Base-by-base conservation (phyloP, 1,140 invertebrate genomes). In the Steinernema khuongi region DNA sequence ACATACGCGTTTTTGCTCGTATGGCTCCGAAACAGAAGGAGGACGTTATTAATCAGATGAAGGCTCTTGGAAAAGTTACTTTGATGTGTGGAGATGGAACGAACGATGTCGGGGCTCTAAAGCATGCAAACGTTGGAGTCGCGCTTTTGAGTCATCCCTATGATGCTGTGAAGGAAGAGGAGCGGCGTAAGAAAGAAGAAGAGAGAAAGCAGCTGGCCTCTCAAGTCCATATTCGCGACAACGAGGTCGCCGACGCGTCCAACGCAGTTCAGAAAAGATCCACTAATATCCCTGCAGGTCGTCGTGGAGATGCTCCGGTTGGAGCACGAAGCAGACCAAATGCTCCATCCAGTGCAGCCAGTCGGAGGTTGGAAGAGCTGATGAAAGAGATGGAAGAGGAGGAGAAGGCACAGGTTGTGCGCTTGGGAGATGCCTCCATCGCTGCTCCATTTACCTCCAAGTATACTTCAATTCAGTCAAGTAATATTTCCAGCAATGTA, bases 51-150 rank as follows among this genome's bases (percentile, higher is more conserved):
- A 91, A 93, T 0, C 90, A 91, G 11, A 86, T 98, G 31, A 97
- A 97, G 86, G 88, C 90, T 31, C 85, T 94, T 0, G 96, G 96
- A 26, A 96, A 90, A 83, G 89, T 89, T 1, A 97, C 95, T 0
- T 86, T 99, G 0, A 99, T 99, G 97, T 99, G 96, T 86, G 97
- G 97, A n/a, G 97, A 99, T 89, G 97, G 97, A 75, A 99, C 97
- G 0, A 99, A 99, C 87, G 97, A 99, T 88, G 97, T 99, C 29
- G 97, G 97, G n/a, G 97, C 97, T 28, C 88, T 99, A 11, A 99
- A 99, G 89, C 96, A 99, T 88, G 94, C 97, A 36, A 90, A 96
- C 87, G 93, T 96, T 85, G 94, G 92, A 69, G 93, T 95, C 32
- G 94, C 93, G 0, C 90, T 96, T 75, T 87, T 97, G 19, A 91